Evolutionary conservation across 2,113 vertebrate species (phyloP).

Genomic region (Chaetodon auriga): DNA sequence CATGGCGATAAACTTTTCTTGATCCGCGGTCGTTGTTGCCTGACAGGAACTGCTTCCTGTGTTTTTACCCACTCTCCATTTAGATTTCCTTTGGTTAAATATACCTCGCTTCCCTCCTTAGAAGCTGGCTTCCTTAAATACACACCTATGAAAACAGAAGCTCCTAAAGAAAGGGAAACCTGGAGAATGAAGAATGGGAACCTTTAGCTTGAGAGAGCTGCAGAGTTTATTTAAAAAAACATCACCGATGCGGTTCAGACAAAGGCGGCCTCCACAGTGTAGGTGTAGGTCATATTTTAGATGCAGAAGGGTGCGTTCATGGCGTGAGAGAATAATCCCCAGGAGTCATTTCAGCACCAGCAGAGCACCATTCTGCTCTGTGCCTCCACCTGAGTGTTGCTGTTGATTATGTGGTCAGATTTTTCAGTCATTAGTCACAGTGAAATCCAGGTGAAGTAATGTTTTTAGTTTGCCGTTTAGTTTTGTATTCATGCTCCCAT

Average conservation of each 20-base stretch:
- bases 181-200: slow-evolving; percentile 36
- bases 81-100: slow-evolving; percentile 79
- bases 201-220: neutral
- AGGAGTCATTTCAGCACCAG: too few species aligned
- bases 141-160: slow-evolving; percentile 73
- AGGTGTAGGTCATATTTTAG: neutral
- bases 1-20: neutral
- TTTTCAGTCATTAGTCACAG: too few species aligned
- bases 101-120: slow-evolving; percentile 70
- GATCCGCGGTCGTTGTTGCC: slow-evolving; percentile 15
- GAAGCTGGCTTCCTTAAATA: slow-evolving; percentile 74
- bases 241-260: neutral
- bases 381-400: too few species aligned
- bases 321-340: too few species aligned
- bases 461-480: too few species aligned
- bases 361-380: too few species aligned
- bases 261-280: slow-evolving; percentile 29
- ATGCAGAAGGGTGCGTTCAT: too few species aligned
- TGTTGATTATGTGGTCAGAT: too few species aligned
- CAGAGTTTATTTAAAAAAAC: slow-evolving; percentile 42
- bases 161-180: slow-evolving; percentile 52
- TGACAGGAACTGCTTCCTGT: slow-evolving; percentile 66
- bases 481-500: too few species aligned
- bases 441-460: too few species aligned
- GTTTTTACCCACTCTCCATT: slow-evolving; percentile 59